Base-by-base conservation (phyloP, 2,113 vertebrate genomes). In the Barnardius zonarius region DNA sequence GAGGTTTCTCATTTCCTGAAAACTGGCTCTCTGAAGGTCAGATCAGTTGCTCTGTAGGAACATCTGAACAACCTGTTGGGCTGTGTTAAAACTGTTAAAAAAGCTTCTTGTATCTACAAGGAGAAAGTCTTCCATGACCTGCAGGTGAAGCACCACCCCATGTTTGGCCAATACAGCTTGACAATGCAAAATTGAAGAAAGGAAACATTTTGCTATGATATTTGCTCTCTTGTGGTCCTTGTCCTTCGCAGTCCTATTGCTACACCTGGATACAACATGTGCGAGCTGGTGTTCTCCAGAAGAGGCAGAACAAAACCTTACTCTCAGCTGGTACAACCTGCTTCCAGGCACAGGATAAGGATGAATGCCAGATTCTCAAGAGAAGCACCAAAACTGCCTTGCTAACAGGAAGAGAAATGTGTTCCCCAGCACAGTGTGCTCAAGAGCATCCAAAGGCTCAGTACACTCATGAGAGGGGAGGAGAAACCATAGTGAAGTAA, bases 1-100 rank as follows among this genome's bases (percentile, higher is more conserved):
- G 54, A 88, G 64, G 69, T 33, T 49, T 63, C 70, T 90, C 86
- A 92, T 94, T 90, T 92, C 83, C 90, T 84, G 82, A 35, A 80
- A 37, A 51, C 37, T 15, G 48, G 8, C 54, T 68, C 77, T 76
- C 68, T 80, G 73, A 37, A 57, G 41, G 46, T 23, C 23, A 23
- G 63, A 80, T 89, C 69, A 68, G 30, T 39, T 49, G 39, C 18
- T 28, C 46, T 1, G 2, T 2, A 61, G 54, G 59, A 63, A 79
- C 24, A 77, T 11, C 49, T 75, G 72, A 82, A 78, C 39, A 81
- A 74, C 31, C n/a, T 90, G 18, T 0, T 46, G 57, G 51, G 25
- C 7, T 74, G 35, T 62, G 54, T 13, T 57, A 55, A 83, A 66
- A 28, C 39, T 83, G 33, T 24, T 67, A 5, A 68, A 80, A 75